Conservation (phyloP, 2,113 vertebrate genomes). For the Monopterus albus region DNA sequence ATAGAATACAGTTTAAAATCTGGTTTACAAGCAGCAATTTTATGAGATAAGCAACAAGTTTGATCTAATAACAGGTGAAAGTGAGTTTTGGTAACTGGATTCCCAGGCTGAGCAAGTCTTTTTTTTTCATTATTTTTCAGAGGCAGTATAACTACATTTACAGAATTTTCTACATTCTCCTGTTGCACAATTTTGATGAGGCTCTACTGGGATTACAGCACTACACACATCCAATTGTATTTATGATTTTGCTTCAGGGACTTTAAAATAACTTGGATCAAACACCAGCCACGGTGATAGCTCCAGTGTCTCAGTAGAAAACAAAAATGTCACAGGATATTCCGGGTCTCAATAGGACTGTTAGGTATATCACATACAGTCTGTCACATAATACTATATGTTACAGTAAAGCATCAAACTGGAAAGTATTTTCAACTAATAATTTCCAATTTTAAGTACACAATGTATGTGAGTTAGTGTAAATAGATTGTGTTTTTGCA, state of each 20-base stretch:
- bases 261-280: not conserved
- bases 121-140: constrained; percentile 25
- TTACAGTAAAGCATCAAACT: not conserved
- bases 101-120: constrained; percentile 7
- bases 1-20: not conserved
- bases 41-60: constrained; percentile 33
- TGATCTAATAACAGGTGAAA: not conserved
- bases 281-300: not conserved
- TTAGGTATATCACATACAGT: not conserved
- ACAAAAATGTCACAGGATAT: not conserved
- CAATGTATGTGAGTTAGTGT: constrained; percentile 7
- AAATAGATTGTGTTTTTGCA: constrained; percentile 4
- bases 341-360: too few relatives aligned
- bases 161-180: not conserved
- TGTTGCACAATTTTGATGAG: not conserved
- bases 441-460: not conserved
- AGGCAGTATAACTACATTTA: not conserved
- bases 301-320: not conserved
- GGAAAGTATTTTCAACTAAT: not conserved
- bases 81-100: not conserved
- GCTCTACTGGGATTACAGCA: constrained; percentile 5
- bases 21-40: constrained; percentile 9
- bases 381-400: not conserved
- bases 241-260: not conserved
- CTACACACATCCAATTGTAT: not conserved